Evolutionary conservation across 2,113 vertebrate species (phyloP).

Genomic region (Onychostoma macrolepis): DNA sequence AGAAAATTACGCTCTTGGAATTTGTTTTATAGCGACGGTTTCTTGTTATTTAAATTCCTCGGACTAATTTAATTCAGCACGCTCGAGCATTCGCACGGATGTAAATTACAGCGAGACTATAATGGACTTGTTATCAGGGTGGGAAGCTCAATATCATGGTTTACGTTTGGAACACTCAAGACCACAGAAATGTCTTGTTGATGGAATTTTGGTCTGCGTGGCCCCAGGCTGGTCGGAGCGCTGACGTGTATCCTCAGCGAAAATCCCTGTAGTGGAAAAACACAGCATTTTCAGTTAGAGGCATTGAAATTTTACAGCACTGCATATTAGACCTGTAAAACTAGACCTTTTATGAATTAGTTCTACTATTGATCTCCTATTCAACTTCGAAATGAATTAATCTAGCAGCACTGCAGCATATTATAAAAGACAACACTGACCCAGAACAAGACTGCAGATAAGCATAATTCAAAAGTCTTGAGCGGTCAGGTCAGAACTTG

Average conservation of each 20-base stretch:
- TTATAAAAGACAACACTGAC: conserved; percentile 20
- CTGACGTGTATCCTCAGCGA: not conserved
- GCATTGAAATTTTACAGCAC: not conserved
- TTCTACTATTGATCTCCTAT: not conserved
- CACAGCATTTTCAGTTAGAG: not conserved
- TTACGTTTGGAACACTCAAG: conserved; percentile 33
- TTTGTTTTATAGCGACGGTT: not conserved
- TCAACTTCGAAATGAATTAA: not conserved
- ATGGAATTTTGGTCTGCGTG: conserved; percentile 16
- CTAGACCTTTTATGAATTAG: conserved; percentile 1
- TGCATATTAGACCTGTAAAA: not conserved
- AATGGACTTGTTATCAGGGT: conserved; percentile 26
- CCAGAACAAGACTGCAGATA: not conserved
- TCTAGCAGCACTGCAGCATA: not conserved
- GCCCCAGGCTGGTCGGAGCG: not conserved
- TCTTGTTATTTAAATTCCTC: conserved; percentile 36
- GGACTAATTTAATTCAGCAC: conserved; percentile 26
- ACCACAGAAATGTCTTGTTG: conserved; percentile 34
- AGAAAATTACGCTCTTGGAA: conserved; percentile 14
- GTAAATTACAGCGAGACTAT: conserved; percentile 20
- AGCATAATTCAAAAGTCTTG: not conserved
- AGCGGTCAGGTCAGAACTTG: conserved; percentile 15
- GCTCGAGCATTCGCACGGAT: not conserved
- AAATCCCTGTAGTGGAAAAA: not conserved
- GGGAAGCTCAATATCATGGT: conserved; percentile 39